A percentile compares a stretch with the other conserved stretches of the same genome.
These are phyloP conservation scores for Phoebastria nigripes DNA, from an alignment of 2,797 vertebrate genomes.

Conservation along the genomic window DNA sequence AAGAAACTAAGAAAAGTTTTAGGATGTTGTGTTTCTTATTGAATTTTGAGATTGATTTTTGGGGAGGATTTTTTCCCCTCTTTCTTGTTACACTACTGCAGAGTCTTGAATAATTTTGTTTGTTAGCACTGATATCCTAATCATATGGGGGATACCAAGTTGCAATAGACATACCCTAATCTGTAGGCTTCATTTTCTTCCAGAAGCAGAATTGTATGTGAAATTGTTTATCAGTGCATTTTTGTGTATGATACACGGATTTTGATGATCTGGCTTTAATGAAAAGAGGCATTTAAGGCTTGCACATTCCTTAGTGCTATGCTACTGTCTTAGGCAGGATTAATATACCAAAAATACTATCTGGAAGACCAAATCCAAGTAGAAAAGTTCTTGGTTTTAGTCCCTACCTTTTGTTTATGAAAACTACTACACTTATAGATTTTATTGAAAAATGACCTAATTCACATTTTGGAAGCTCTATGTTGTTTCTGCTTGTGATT, in stretches of 20 bases:
- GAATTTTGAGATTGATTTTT: not conserved
- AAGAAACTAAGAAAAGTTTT: not conserved
- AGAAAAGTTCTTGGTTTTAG: not conserved
- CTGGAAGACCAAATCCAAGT: not conserved
- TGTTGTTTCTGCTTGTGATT: not conserved
- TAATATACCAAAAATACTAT: not conserved
- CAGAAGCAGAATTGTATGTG: not conserved
- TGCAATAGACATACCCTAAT: not conserved
- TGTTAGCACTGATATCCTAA: not conserved
- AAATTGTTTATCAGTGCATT: not conserved
- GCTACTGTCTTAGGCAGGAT: not conserved
- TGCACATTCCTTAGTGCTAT: not conserved
- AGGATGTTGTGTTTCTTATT: not conserved
- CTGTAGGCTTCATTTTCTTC: not conserved
- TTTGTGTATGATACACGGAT: not conserved
- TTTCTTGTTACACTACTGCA: not conserved
- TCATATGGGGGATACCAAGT: not conserved
- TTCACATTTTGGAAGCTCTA: not conserved
- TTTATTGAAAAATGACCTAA: not conserved
- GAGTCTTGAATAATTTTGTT: not conserved
- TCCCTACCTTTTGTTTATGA: not conserved
- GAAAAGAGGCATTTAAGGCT: not conserved
- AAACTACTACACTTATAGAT: not conserved
- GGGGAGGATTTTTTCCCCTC: fast-evolving
- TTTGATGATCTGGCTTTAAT: not conserved